Evolutionary conservation across 2,113 vertebrate species (phyloP).

Genomic region (Heteronetta atricapilla): DNA sequence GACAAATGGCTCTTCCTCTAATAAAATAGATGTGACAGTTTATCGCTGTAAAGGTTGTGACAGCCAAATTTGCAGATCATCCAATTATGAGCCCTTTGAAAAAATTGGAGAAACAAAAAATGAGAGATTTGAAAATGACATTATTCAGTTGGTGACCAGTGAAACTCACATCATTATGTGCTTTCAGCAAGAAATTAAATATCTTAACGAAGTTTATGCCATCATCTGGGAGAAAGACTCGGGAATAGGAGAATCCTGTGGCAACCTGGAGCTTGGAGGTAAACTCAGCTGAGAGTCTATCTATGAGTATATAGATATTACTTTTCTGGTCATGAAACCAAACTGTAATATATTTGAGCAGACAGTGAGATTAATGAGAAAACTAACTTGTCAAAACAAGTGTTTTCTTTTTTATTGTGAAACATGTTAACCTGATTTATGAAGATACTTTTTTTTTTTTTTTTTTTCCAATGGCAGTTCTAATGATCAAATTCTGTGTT

Average conservation of each 20-base stretch:
- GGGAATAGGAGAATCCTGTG: rapidly evolving
- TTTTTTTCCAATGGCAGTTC: neutral
- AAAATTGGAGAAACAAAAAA: rapidly evolving
- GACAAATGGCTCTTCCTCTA: neutral
- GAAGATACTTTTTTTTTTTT: neutral
- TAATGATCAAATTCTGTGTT: neutral
- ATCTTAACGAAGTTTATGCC: neutral
- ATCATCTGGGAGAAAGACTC: rapidly evolving
- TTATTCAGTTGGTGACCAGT: rapidly evolving
- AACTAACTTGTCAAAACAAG: neutral
- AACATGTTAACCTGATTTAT: neutral
- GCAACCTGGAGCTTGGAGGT: neutral
- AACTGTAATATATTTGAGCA: neutral
- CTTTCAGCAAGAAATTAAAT: neutral
- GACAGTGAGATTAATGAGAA: neutral
- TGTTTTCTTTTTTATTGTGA: no score
- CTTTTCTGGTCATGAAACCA: neutral
- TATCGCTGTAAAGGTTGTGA: neutral
- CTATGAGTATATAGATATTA: neutral
- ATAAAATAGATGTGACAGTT: rapidly evolving
- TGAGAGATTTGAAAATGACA: rapidly evolving
- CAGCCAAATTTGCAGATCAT: rapidly evolving
- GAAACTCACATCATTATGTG: rapidly evolving
- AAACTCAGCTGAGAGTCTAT: neutral
- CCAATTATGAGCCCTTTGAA: rapidly evolving